These are phyloP conservation scores for Oscheius onirici DNA, from an alignment of 2,888 invertebrate species.

Conservation along the genomic window DNA sequence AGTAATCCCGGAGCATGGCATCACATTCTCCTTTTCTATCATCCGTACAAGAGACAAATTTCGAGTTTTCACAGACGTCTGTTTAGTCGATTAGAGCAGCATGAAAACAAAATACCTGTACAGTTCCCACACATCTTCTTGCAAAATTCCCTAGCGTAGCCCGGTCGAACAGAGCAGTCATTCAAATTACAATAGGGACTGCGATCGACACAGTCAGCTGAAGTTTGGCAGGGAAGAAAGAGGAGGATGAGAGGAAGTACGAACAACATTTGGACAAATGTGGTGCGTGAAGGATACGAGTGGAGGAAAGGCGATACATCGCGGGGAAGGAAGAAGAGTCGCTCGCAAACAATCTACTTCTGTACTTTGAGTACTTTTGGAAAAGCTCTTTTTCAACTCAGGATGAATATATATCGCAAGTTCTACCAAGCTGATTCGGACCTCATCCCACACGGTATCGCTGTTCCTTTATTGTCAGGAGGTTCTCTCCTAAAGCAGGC, in stretches of 20 bases:
- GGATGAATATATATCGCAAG: no score
- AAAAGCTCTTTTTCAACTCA: no score
- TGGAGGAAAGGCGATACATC: slow-evolving; percentile 14
- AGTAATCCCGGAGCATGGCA: slow-evolving; percentile 49
- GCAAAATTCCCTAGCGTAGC: slow-evolving; percentile 57
- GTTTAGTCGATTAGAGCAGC: background rate
- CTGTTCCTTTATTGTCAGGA: no score
- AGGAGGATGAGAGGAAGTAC: background rate
- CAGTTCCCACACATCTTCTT: slow-evolving; percentile 57
- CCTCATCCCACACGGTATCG: no score
- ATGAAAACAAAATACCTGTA: slow-evolving; percentile 34
- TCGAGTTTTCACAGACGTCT: slow-evolving; percentile 22
- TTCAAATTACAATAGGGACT: slow-evolving; percentile 59
- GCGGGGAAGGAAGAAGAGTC: background rate
- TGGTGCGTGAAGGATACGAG: slow-evolving; percentile 27
- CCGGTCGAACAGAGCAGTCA: slow-evolving; percentile 57
- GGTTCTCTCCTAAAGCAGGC: no score
- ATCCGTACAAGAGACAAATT: slow-evolving; percentile 44
- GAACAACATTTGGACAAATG: slow-evolving; percentile 19
- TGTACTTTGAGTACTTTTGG: no score
- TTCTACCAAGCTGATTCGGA: no score
- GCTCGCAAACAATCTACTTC: background rate
- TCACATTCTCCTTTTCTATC: slow-evolving; percentile 54
- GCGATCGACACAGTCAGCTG: slow-evolving; percentile 44
- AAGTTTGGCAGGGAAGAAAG: background rate